Percentiles rank a stretch among this genome's conserved stretches.
Evolutionary conservation across 2,797 vertebrate genomes (phyloP).

Genomic region (Danio choprae): DNA sequence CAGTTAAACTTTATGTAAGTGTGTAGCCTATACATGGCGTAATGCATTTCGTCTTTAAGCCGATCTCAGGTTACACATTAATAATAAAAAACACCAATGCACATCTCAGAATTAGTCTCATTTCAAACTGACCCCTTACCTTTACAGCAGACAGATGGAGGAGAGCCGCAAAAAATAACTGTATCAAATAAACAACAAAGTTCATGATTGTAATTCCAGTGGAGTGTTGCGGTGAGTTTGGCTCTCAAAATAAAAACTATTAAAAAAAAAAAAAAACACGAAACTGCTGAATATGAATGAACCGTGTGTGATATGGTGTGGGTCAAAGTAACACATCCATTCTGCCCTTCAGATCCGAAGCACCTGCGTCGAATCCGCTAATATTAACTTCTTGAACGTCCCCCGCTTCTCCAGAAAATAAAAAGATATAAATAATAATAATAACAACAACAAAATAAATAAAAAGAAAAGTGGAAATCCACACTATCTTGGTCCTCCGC

Average conservation of each 20-base stretch:
- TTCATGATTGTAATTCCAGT: slow-evolving; percentile 88
- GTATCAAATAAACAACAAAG: slow-evolving; percentile 88
- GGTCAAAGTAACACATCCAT: slow-evolving; percentile 74
- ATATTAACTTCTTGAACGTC: slow-evolving; percentile 32
- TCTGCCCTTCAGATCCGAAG: slow-evolving; percentile 53
- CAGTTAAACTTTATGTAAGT: not conserved
- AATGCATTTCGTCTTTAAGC: not conserved
- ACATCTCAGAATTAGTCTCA: not conserved
- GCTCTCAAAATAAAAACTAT: slow-evolving; percentile 14
- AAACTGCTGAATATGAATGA: slow-evolving; percentile 36
- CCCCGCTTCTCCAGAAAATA: slow-evolving; percentile 4
- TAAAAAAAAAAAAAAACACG: slow-evolving; percentile 36
- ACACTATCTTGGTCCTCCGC: slow-evolving; percentile 46
- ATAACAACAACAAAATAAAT: not conserved
- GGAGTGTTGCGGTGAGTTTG: slow-evolving; percentile 40
- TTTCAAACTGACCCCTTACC: slow-evolving; percentile 72
- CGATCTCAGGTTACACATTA: slow-evolving; percentile 23
- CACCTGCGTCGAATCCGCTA: slow-evolving; percentile 62
- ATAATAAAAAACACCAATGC: slow-evolving; percentile 25
- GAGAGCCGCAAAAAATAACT: slow-evolving; percentile 85
- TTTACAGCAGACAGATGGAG: slow-evolving; percentile 85
- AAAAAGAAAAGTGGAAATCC: slow-evolving; percentile 47
- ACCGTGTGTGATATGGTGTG: slow-evolving; percentile 53
- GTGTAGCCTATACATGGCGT: not conserved
- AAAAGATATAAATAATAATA: slow-evolving; percentile 10